These are phyloP conservation scores for Eledone cirrhosa DNA, from an alignment of 2,888 invertebrate species.

Conservation along the genomic window DNA sequence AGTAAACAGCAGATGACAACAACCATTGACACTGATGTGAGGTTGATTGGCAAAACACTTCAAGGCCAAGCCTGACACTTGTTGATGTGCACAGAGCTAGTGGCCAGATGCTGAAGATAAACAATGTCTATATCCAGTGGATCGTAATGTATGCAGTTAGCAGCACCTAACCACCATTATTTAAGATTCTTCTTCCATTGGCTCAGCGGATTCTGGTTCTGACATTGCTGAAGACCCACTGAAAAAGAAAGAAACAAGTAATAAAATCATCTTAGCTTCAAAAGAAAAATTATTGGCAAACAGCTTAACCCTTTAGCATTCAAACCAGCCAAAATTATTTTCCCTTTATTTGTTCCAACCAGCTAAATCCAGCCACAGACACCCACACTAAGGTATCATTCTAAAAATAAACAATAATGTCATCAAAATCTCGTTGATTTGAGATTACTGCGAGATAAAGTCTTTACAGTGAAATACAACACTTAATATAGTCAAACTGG, in stretches of 20 bases:
- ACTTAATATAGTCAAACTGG: too few species aligned
- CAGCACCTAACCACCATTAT: not conserved
- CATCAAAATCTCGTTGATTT: too few species aligned
- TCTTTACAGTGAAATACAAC: too few species aligned
- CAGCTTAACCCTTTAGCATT: not conserved
- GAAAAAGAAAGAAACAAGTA: not conserved
- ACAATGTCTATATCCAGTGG: conserved; percentile 23
- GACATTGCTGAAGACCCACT: conserved; percentile 14
- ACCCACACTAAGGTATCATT: too few species aligned
- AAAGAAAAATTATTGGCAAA: not conserved
- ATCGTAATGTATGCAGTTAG: conserved; percentile 10
- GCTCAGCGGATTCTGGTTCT: conserved; percentile 55
- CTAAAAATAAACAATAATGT: too few species aligned
- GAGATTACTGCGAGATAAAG: too few species aligned
- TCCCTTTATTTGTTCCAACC: too few species aligned
- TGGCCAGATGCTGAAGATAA: conserved; percentile 12
- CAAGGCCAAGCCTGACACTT: conserved; percentile 8
- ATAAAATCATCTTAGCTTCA: not conserved
- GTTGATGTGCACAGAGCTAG: conserved; percentile 10
- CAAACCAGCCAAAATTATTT: too few species aligned
- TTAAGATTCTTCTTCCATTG: conserved; percentile 57
- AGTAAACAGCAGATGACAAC: too few species aligned
- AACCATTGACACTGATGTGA: too few species aligned
- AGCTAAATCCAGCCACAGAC: too few species aligned
- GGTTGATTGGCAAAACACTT: not conserved